A percentile compares a stretch with the other conserved stretches of the same genome.
Conservation (phyloP, 2,797 vertebrate species). For the Rhadinocentrus ornatus region DNA sequence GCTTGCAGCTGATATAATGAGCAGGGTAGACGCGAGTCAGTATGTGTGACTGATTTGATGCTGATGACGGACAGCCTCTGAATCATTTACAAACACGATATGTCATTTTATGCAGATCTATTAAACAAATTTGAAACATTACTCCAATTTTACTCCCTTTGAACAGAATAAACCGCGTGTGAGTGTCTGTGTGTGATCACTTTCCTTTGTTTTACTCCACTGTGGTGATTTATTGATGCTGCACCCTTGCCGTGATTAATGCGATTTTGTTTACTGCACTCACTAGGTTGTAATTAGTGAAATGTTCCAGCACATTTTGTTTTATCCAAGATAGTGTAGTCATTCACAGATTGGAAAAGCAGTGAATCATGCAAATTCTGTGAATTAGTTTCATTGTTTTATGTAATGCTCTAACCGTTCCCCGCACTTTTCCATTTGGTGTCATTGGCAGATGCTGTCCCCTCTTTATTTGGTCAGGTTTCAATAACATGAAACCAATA, state of each 20-base stretch:
- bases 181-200: slow-evolving; percentile 44
- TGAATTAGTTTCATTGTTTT: slow-evolving; percentile 54
- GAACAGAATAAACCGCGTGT: slow-evolving; percentile 33
- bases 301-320: slow-evolving; percentile 70
- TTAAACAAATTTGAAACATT: slow-evolving; percentile 57
- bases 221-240: slow-evolving; percentile 56
- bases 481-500: slow-evolving; percentile 78
- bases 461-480: slow-evolving; percentile 76
- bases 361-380: slow-evolving; percentile 63
- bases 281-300: slow-evolving; percentile 61
- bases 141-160: slow-evolving; percentile 38
- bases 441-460: slow-evolving; percentile 75
- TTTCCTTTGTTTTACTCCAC: slow-evolving; percentile 55
- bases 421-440: slow-evolving; percentile 60
- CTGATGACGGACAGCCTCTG: slow-evolving; percentile 59
- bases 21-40: slow-evolving; percentile 50
- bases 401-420: slow-evolving; percentile 38
- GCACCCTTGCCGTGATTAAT: slow-evolving; percentile 49
- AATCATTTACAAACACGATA: slow-evolving; percentile 62
- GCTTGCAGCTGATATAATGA: slow-evolving; percentile 56
- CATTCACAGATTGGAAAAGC: slow-evolving; percentile 66
- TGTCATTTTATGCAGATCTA: slow-evolving; percentile 45
- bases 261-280: slow-evolving; percentile 59
- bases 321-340: slow-evolving; percentile 56
- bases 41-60: slow-evolving; percentile 62